Base-by-base conservation (phyloP, 2,888 invertebrate genomes). In the Cerastoderma edule region DNA sequence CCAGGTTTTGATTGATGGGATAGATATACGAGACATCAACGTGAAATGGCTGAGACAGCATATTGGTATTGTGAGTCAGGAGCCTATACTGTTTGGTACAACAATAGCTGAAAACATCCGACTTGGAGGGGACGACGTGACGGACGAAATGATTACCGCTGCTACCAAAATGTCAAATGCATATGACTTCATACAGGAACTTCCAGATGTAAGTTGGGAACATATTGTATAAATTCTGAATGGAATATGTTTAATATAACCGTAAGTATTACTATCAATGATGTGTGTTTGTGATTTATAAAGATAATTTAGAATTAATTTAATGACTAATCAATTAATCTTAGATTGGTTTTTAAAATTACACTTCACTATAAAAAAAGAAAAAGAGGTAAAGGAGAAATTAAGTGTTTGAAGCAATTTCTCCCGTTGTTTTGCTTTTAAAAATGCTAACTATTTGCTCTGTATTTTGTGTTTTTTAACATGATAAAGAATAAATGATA, bases 81-180 rank as follows among this genome's bases (percentile, higher is more conserved):
- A 94, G 83, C 94, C 94, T 4, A 95, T 97, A 10, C 94, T 98
- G 19, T 94, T 94, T 88, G 93, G 93, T 32, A 91, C 91, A 0
- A 92, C 93, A 13, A 94, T 94, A 67, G 92, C 91, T 22, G 94
- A 94, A 79, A 94, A 94, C 83, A 94, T 94, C 70, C 90, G 92
- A 46, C 93, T 93, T 72, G 94, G 94, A 0, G 68, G 85, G 8
- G 88, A 89, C 3, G 84, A 81, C 33, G 90, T 90, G n/a, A 88
- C 91, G 2, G 87, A 92, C 35, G 89, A 89, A 0, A 87, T 93
- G 32, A 89, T 94, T 8, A 81, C 87, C 22, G 80, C 81, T 28
- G 93, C 93, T 0, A 90, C 93, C 3, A 89, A 84, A 60, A 86
- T 91, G 75, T 93, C 93, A 4, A 94, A 94, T 81, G 93, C 93